Percentiles rank a stretch among this genome's conserved stretches.
These are phyloP conservation scores for Phaenicophaeus curvirostris DNA, from an alignment of 2,797 vertebrate genomes.

Conservation along the genomic window DNA sequence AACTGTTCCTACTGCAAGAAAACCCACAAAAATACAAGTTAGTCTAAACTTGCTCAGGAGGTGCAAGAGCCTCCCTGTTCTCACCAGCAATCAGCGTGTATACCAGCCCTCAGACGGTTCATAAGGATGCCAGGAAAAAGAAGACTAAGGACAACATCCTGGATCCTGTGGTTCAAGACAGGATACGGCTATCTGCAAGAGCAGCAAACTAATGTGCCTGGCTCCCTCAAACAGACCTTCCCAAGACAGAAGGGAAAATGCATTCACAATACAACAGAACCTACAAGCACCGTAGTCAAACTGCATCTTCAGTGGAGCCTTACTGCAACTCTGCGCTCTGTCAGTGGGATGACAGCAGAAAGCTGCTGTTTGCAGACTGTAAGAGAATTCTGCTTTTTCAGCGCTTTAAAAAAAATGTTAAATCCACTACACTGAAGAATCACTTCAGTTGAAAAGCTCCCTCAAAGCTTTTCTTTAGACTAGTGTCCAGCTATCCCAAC, in stretches of 20 bases:
- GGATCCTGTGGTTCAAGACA: neutral
- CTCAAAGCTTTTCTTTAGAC: neutral
- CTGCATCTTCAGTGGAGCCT: neutral
- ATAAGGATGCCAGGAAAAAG: neutral
- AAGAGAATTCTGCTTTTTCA: neutral
- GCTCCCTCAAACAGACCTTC: neutral
- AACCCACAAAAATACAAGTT: accelerated
- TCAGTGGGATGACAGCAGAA: neutral
- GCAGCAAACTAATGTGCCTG: neutral
- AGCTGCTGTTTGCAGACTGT: neutral
- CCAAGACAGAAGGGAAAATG: neutral
- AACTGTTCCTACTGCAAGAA: neutral
- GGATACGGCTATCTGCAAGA: neutral
- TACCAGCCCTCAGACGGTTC: neutral
- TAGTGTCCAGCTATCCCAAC: neutral
- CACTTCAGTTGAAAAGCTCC: neutral
- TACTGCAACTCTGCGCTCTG: neutral
- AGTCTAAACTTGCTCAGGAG: neutral
- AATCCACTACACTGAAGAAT: neutral
- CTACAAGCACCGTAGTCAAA: neutral
- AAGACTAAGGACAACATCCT: accelerated
- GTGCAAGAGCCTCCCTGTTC: neutral
- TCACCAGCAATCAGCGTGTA: neutral
- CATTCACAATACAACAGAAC: neutral
- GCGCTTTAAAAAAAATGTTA: neutral